Evolutionary conservation across 1,140 invertebrate genomes (phyloP), one percentile per base, ranked within the genome.

Genomic region (Goniozus legneri): DNA sequence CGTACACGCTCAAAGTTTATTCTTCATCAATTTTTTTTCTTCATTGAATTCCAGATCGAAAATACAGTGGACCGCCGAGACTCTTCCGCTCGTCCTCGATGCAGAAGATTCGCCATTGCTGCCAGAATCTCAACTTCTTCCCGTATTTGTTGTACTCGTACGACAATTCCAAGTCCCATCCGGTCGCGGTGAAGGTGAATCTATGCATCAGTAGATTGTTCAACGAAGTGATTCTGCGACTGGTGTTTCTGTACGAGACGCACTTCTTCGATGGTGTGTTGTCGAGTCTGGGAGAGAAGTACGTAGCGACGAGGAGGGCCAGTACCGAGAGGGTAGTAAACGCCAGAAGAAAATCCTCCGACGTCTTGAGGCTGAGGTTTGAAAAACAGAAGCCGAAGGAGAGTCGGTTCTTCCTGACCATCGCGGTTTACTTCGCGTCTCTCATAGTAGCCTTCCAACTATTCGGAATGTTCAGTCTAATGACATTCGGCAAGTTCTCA

Each of bases 21-120:
- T 34, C 35, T 20, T 1, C 8, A 15, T 27, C 3, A 22, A 16
- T n/a, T 0, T 18, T 6, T 15, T 14, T 8, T 20, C 1, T 38
- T 50, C 31, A 55, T 33, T 21, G 47, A 0, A 60, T 57, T 33
- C 27, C 60, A 73, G 73, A 76, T 52, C 69, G 70, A 48, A 67
- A 55, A 19, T 62, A 64, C 20, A 73, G 61, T 22, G 62, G 69
- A 8, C 67, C 74, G 12, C 73, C 71, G 1, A 48, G 58, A 31
- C 43, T 76, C 3, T 74, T 75, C 13, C 52, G 64, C 1, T 64
- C 72, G 27, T 44, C 67, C 2, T 73, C 72, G 0, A 76, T 75
- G 60, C 69, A 74, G 27, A 73, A 65, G 37, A 66, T 77, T 15
- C 69, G 71, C 1, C 73, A 76, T 37, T 77, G 75, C 20, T 77